Percentiles rank a stretch among this genome's conserved stretches.
phyloP scores from a whole-genome alignment of 2,888 invertebrate species.

The Tenodera sinensis region DNA sequence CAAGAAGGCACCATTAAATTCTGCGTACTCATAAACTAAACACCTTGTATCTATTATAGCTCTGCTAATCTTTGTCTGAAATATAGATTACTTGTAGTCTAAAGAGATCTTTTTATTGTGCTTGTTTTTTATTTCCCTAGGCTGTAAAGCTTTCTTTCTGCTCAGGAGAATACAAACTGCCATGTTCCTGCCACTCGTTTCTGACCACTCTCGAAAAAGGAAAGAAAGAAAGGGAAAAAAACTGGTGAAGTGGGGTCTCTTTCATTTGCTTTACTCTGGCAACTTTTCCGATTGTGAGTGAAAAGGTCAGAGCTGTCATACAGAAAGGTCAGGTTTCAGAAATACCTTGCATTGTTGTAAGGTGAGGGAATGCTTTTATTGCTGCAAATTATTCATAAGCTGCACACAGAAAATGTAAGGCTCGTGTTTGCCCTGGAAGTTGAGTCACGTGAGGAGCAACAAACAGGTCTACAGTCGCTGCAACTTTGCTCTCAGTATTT shows the following conservation, averaged over 20 bases:
- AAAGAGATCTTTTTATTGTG: background rate
- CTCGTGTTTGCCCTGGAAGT: background rate
- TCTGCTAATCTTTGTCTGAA: background rate
- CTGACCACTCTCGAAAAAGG: background rate
- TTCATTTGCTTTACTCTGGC: background rate
- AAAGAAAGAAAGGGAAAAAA: background rate
- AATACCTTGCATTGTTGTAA: background rate
- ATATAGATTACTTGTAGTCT: background rate
- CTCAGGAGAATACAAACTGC: background rate
- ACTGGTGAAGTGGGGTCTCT: background rate
- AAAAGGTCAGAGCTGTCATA: background rate
- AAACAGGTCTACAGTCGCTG: too few relatives aligned
- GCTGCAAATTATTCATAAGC: background rate
- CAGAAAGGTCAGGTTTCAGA: background rate
- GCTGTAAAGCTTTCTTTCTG: background rate
- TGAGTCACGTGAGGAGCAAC: background rate
- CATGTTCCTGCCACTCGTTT: background rate
- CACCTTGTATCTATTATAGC: background rate
- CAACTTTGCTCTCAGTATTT: too few relatives aligned
- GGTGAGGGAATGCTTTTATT: background rate
- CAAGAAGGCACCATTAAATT: too few relatives aligned
- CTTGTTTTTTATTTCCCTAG: background rate
- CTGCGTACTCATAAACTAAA: too few relatives aligned
- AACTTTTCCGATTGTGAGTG: background rate
- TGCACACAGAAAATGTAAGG: background rate